Evolutionary conservation across 2,797 vertebrate genomes (phyloP), one percentile per base, ranked within the genome.

Genomic region (Sebastes miniatus): DNA sequence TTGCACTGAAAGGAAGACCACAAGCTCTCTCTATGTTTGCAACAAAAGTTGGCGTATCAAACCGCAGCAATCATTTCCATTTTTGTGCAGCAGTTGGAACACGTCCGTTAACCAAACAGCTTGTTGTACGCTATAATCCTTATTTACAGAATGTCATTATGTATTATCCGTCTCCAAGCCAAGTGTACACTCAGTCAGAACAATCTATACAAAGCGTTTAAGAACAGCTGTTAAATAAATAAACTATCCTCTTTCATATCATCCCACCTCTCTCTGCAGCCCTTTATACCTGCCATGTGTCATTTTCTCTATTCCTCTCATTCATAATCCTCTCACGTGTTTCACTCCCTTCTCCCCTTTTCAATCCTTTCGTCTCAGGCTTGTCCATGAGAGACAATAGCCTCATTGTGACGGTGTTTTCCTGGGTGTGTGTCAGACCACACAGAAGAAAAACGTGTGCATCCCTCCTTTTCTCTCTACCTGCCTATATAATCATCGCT

Each of bases 401-500:
- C 13, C 68, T 85, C 85, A 80, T 90, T 93, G 92, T 93, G 80
- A 69, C 11, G 1, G 27, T 6, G 76, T 83, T 50, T 69, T 62
- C 1, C 6, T 79, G 80, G 24, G 79, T 80, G 89, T 87, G 81
- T 70, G 77, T 83, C 5, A 80, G 92, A 93, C 92, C 92, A 93
- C 93, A 93, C 93, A 34, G 68, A 76, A 69, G 54, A 83, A 80
- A 80, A 84, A 80, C 0, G 16, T 67, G 70, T 0, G 61, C 68
- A 64, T 79, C 34, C 59, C 18, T 79, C 20, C 72, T 73, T 39
- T 20, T 75, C 76, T 62, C 69, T 47, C 29, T 78, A 71, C 75
- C 82, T 88, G 80, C 65, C 81, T 68, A 4, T 75, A 81, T 91
- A 89, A 91, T 94, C 90, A 89, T 34, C 27, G 24, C 73, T 83